Evolutionary conservation across 2,888 invertebrate genomes (phyloP), one percentile per base, ranked within the genome.

Genomic region (Galeruca laticollis): DNA sequence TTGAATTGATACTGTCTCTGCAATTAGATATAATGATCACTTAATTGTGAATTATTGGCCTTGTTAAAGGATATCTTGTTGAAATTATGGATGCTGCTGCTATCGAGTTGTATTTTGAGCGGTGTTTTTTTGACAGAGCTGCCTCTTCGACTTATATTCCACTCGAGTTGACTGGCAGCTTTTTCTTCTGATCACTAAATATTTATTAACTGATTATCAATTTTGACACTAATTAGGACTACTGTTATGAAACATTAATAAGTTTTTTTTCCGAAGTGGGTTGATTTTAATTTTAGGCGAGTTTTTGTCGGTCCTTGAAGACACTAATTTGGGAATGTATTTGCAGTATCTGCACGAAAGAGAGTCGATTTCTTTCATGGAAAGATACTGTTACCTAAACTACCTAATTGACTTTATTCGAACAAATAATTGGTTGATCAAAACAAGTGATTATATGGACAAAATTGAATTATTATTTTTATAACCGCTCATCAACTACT

Each of bases 41-140:
- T 85, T 85, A 84, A 85, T 85, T 85, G 84, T 84, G 82, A 85
- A 82, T 85, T 85, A 85, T 85, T 83, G 84, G 79, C 80, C 82
- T 83, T 82, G 83, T 83, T 84, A 83, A 80, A 80, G 80, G 81
- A 81, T 80, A 81, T 80, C 82, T 82, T 83, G 83, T 81, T 81
- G 75, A 80, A 82, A 83, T 83, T 83, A 83, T 82, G 80, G 81
- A 81, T 78, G 80, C 75, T 75, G 80, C 75, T 75, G 73, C 75
- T 69, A 68, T 72, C 62, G 73, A 66, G 69, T 56, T 33, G 70
- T 69, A 73, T 71, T 73, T 72, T 68, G 66, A 74, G 70, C 73
- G 69, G 69, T 67, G 54, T 67, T 72, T 56, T 61, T 72, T 70
- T 69, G 71, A 69, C 65, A 63, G 47, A 64, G 56, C 37, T 54